Base-by-base conservation (phyloP, 2,888 invertebrate species). In the Blastobasis adustella region DNA sequence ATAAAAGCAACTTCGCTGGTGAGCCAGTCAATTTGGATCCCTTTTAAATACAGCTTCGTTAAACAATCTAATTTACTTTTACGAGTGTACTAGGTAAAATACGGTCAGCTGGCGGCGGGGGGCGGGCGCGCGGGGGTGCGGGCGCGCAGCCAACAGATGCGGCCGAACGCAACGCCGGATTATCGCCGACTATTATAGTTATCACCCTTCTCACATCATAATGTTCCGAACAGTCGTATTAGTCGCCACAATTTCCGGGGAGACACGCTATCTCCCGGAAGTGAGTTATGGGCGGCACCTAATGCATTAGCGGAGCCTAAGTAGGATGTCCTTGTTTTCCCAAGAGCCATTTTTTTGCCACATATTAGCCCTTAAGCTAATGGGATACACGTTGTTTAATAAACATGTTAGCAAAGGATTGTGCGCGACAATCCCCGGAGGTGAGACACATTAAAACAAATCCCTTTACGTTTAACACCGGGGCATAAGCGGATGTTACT, bases 141-240 rank as follows among this genome's bases (percentile, higher is more conserved):
- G 85, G 85, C 85, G 72, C 57, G 53, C 55, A 56, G 83, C 85
- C 85, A 85, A 79, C 81, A 82, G 79, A 82, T 81, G 83, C 71
- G 65, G 69, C 71, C 36, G 3, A 23, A 23, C 23, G 3, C 23
- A 23, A 23, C 23, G 3, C 23, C 3, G 23, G 23, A 3, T 23
- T 23, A 23, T 3, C 23, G 23, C 23, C 23, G 23, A 23, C 23
- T 23, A 23, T 23, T 23, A 23, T 23, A 23, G 23, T 23, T 23
- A 23, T 23, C 23, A 3, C 23, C 23, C 23, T 23, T 23, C 23
- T 23, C 23, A 23, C 23, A 23, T 23, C 23, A 23, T 23, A 23
- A 23, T 23, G 23, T 23, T 23, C 23, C 23, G 23, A 23, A 23
- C 23, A 23, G 23, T 23, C 23, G 23, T 23, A 23, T 23, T 23